Evolutionary conservation across 2,797 vertebrate species (phyloP), one percentile per base, ranked within the genome.

Genomic region (Chrysocyon brachyurus): DNA sequence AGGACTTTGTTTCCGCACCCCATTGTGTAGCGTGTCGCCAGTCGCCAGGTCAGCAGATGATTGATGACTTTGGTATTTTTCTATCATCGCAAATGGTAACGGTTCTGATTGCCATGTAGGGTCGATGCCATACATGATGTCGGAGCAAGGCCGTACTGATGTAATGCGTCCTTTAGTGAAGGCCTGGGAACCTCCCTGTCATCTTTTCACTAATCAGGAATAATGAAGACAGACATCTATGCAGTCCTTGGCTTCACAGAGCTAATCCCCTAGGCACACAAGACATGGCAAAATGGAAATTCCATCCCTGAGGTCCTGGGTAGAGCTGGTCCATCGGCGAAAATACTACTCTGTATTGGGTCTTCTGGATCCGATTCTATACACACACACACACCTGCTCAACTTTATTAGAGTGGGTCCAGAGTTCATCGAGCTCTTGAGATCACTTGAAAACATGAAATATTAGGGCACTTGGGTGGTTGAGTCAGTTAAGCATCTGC

Each of bases 391-490:
- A 15, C 40, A 54, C 15, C 5, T 9, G 14, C 26, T 63, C 52
- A 75, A 1, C 31, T 89, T 77, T 70, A 46, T 77, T 72, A 85
- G 31, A 83, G n/a, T 3, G 6, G 70, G n/a, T 31, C 31, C 15
- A 91, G 63, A 61, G 36, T 91, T 79, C 36, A 40, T 22, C 16
- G 49, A 3, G 14, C 14, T 49, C 92, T 94, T 31, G 12, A 94
- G 49, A 54, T 66, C 16, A 85, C 36, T 84, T 63, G 33, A 72
- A 87, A 96, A 49, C 70, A 90, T 46, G 40, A 46, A 46, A 46
- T 46, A 46, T 46, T 46, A 46, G 40, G 40, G 40, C 7, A 1
- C 6, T 46, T 46, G 6, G 40, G 40, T 46, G 40, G 40, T 46
- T 46, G 40, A 46, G 40, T 46, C 40, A 46, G 40, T 46, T 46